phyloP scores from a whole-genome alignment of 2,888 invertebrate genomes.

The Pyrochroa serraticornis region DNA sequence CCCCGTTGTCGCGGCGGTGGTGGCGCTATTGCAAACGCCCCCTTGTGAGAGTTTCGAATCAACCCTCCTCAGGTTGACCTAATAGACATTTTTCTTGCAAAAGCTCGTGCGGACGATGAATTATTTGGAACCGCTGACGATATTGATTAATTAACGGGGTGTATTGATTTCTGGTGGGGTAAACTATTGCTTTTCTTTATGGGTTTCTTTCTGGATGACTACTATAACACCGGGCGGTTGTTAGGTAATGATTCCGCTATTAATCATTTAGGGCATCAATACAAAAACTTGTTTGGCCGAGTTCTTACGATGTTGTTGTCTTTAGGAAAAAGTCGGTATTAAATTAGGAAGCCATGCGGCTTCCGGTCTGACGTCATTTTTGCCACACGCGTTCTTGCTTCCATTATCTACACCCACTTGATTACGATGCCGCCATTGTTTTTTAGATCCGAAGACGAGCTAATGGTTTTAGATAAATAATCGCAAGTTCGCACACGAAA shows the following conservation, averaged over 20 bases:
- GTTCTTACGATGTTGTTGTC: background rate
- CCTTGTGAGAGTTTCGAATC: background rate
- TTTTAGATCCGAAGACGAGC: too few relatives aligned
- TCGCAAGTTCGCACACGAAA: too few relatives aligned
- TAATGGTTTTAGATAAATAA: too few relatives aligned
- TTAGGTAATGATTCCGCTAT: background rate
- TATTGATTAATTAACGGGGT: background rate
- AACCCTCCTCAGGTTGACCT: constrained; percentile 12
- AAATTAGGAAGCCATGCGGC: too few relatives aligned
- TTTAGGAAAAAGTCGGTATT: too few relatives aligned
- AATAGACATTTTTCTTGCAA: background rate
- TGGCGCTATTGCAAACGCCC: background rate
- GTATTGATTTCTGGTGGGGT: background rate
- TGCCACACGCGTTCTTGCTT: too few relatives aligned
- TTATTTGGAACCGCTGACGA: background rate
- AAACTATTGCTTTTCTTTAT: background rate
- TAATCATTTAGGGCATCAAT: constrained; percentile 2
- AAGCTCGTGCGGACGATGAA: background rate
- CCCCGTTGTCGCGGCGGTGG: background rate
- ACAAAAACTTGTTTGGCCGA: background rate
- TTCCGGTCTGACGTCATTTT: too few relatives aligned
- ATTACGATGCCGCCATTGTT: too few relatives aligned
- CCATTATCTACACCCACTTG: too few relatives aligned
- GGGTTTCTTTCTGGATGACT: background rate
- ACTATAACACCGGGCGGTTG: background rate